A percentile compares a stretch with the other conserved stretches of the same genome.
phyloP scores from a whole-genome alignment of 2,113 vertebrate genomes.

The Odocoileus virginianus region DNA sequence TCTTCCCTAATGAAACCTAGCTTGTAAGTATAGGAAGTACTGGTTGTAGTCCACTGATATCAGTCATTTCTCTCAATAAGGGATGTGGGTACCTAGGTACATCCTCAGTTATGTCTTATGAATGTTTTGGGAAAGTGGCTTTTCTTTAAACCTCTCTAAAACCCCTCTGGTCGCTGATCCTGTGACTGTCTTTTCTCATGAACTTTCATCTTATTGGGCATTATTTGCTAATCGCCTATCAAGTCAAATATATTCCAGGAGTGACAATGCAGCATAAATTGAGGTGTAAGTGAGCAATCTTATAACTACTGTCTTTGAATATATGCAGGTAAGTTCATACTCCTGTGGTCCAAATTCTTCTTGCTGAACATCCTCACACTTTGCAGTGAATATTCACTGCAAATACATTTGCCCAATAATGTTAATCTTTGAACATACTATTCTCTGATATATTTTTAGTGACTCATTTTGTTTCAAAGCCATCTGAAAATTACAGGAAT shows the following conservation, averaged over 20 bases:
- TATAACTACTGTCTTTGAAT: neutral
- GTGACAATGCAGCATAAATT: neutral
- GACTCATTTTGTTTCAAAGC: neutral
- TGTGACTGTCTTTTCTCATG: neutral
- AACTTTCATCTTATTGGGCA: neutral
- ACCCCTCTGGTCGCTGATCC: neutral
- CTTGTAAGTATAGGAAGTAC: neutral
- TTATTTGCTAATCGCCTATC: neutral
- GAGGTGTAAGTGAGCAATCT: neutral
- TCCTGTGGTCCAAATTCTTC: neutral
- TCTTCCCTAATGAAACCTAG: neutral
- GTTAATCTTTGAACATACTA: neutral
- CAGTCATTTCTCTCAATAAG: neutral
- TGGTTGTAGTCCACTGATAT: neutral
- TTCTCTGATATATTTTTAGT: neutral
- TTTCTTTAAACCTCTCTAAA: neutral
- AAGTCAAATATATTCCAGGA: neutral
- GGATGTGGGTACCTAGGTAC: neutral
- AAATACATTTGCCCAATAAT: neutral
- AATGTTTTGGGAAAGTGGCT: neutral
- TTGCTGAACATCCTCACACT: neutral
- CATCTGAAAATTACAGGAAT: neutral
- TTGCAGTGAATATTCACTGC: neutral
- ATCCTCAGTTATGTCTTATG: neutral
- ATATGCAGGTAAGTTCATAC: neutral